Conservation (phyloP, 1,140 invertebrate genomes). For the Rhagoletis pomonella region DNA sequence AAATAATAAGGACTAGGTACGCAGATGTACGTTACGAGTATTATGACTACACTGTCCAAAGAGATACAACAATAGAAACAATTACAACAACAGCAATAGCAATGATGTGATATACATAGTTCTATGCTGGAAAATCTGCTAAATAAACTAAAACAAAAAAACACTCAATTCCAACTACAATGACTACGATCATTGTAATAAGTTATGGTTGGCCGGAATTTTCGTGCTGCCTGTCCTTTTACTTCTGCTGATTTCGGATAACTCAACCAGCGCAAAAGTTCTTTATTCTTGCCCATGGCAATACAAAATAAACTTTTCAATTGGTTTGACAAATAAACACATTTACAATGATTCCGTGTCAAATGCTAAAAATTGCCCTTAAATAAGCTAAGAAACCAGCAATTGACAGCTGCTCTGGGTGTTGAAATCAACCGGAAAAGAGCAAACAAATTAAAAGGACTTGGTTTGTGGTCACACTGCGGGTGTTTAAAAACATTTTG, state of each 20-base stretch:
- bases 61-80: background rate
- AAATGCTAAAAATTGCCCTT: conserved; percentile 27
- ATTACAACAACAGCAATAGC: background rate
- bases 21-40: background rate
- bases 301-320: conserved; percentile 44
- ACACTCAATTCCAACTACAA: background rate
- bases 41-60: background rate
- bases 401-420: conserved; percentile 49
- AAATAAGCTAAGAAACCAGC: conserved; percentile 45
- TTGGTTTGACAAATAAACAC: conserved; percentile 50
- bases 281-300: background rate
- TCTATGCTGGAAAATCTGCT: background rate
- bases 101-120: background rate
- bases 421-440: conserved; percentile 33
- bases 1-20: background rate
- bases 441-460: conserved; percentile 43
- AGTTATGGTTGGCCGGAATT: background rate
- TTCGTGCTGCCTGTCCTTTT: background rate
- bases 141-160: conserved; percentile 25
- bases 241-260: background rate
- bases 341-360: conserved; percentile 44
- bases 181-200: background rate
- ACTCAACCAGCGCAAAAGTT: background rate
- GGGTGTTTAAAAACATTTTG: background rate
- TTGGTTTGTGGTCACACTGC: conserved; percentile 42